Percentiles rank a stretch among this genome's conserved stretches.
Evolutionary conservation across 2,888 invertebrate species (phyloP).

Genomic region (Cryptus viduatorius): DNA sequence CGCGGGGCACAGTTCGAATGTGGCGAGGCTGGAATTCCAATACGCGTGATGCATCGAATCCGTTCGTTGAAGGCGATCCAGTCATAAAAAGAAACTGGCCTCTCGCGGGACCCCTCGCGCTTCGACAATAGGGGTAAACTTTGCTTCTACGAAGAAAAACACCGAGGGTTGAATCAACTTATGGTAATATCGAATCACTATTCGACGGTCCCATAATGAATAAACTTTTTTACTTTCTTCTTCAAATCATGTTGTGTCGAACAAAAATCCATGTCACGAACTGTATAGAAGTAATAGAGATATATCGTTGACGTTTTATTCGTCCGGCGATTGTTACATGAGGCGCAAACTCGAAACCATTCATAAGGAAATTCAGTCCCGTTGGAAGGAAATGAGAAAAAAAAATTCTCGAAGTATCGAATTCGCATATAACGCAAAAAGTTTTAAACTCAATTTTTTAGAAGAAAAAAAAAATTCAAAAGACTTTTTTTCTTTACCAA

Average conservation of each 20-base stretch:
- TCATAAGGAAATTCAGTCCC: no score
- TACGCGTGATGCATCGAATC: conserved; percentile 68
- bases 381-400: no score
- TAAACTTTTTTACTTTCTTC: conserved; percentile 13
- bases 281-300: conserved; percentile 1
- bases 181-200: conserved; percentile 63
- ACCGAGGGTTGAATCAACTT: conserved; percentile 62
- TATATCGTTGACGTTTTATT: neutral
- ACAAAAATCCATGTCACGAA: neutral
- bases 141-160: conserved; percentile 43
- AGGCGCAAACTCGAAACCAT: neutral
- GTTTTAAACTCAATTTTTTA: neutral
- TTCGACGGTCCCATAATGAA: conserved; percentile 49
- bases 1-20: conserved; percentile 36
- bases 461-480: neutral
- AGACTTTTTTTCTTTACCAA: neutral
- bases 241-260: neutral
- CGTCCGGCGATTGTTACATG: neutral
- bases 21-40: conserved; percentile 61
- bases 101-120: conserved; percentile 42
- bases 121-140: conserved; percentile 57
- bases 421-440: neutral
- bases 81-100: conserved; percentile 67
- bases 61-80: conserved; percentile 45
- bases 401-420: neutral